Evolutionary conservation across 2,113 vertebrate species (phyloP).

Genomic region (Gobiocypris rarus): DNA sequence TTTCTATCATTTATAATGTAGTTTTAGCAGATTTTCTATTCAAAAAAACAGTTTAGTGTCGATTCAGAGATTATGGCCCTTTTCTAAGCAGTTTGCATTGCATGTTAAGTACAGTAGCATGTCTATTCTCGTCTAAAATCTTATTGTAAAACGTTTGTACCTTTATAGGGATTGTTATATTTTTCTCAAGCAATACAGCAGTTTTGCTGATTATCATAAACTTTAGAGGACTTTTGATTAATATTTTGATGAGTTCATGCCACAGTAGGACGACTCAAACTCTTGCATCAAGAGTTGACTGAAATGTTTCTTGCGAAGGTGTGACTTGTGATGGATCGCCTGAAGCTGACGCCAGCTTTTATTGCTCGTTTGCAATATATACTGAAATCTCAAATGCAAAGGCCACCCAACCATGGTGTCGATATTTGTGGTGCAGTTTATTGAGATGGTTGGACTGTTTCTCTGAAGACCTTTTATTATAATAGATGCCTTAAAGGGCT

Average conservation of each 20-base stretch:
- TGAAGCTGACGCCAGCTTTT: not conserved
- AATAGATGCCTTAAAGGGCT: not conserved
- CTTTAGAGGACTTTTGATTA: not conserved
- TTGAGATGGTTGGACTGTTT: not conserved
- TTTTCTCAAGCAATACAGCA: slow-evolving; percentile 21
- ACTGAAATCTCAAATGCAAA: not conserved
- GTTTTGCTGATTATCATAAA: not conserved
- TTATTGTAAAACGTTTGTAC: not conserved
- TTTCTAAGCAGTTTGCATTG: not conserved
- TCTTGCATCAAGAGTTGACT: slow-evolving; percentile 45
- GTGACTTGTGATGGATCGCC: not conserved
- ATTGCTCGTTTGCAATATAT: not conserved
- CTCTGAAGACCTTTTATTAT: not conserved
- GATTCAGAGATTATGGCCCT: not conserved
- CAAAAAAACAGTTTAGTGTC: not conserved
- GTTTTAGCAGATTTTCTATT: not conserved
- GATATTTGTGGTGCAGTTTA: not conserved
- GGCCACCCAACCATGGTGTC: not conserved
- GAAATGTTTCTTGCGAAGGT: not conserved
- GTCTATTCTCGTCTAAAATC: slow-evolving; percentile 13
- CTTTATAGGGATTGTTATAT: not conserved
- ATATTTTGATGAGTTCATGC: not conserved
- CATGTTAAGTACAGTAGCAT: slow-evolving; percentile 11
- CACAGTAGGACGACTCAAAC: slow-evolving; percentile 8
- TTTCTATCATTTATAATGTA: not conserved